Evolutionary conservation across 2,113 vertebrate species (phyloP).

Genomic region (Pelecanus crispus): DNA sequence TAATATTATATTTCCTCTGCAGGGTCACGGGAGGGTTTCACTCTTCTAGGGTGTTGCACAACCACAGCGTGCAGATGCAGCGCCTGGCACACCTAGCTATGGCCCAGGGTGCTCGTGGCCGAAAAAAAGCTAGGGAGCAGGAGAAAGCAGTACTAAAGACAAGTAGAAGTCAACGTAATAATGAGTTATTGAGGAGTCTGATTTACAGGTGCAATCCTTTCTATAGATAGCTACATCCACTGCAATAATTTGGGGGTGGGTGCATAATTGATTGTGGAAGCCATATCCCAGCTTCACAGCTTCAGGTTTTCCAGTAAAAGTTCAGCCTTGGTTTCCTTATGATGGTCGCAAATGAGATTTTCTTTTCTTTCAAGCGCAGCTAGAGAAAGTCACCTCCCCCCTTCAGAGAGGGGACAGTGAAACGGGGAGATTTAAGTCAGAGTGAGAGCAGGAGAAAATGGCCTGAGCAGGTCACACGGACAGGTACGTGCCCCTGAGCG

Average conservation of each 20-base stretch:
- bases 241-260: background rate
- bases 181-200: background rate
- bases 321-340: background rate
- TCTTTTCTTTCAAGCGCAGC: background rate
- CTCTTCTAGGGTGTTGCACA: background rate
- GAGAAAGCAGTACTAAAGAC: background rate
- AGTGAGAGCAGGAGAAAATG: background rate
- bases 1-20: background rate
- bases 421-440: background rate
- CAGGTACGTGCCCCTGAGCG: background rate
- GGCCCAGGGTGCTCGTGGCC: background rate
- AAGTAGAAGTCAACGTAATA: background rate
- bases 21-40: accelerated
- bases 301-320: background rate
- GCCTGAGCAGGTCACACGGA: background rate
- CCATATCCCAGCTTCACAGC: background rate
- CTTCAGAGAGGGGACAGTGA: background rate
- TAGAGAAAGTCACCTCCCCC: background rate
- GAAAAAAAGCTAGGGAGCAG: background rate
- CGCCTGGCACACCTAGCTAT: background rate
- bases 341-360: background rate
- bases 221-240: background rate
- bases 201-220: background rate
- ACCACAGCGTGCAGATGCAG: background rate
- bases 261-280: background rate